Evolutionary conservation across 2,113 vertebrate species (phyloP).

Genomic region (Podilymbus podiceps): DNA sequence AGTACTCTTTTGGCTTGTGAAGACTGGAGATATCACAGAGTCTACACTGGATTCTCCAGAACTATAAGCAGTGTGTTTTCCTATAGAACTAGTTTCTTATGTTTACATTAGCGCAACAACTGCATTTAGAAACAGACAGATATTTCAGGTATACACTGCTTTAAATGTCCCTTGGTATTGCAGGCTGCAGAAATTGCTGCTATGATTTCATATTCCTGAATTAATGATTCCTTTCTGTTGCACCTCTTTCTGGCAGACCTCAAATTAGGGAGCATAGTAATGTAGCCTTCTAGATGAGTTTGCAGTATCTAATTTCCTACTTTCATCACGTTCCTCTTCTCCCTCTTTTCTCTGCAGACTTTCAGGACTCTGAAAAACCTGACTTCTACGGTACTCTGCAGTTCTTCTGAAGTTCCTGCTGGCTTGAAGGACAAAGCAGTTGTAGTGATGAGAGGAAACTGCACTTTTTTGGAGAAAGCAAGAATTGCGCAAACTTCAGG

Average conservation of each 20-base stretch:
- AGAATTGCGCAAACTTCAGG: constrained; percentile 78
- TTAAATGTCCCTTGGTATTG: background rate
- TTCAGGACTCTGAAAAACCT: constrained; percentile 76
- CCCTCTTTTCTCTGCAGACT: constrained; percentile 63
- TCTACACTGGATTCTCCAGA: background rate
- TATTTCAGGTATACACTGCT: background rate
- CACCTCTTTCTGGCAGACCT: background rate
- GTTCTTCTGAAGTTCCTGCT: constrained; percentile 62
- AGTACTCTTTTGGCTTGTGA: background rate
- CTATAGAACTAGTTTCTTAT: background rate
- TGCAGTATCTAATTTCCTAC: background rate
- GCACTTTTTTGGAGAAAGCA: constrained; percentile 84
- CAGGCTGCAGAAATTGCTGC: background rate
- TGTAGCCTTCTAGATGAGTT: background rate
- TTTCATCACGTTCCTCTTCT: background rate
- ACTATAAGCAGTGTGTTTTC: background rate
- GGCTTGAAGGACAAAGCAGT: constrained; percentile 76
- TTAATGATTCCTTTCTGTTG: background rate
- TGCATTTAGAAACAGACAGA: background rate
- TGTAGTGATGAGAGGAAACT: constrained; percentile 84
- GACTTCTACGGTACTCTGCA: constrained; percentile 80
- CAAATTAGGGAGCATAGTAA: background rate
- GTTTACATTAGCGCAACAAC: background rate
- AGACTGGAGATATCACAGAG: background rate
- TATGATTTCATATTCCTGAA: background rate